Conservation (phyloP, 2,797 vertebrate species). For the Morelia viridis region DNA sequence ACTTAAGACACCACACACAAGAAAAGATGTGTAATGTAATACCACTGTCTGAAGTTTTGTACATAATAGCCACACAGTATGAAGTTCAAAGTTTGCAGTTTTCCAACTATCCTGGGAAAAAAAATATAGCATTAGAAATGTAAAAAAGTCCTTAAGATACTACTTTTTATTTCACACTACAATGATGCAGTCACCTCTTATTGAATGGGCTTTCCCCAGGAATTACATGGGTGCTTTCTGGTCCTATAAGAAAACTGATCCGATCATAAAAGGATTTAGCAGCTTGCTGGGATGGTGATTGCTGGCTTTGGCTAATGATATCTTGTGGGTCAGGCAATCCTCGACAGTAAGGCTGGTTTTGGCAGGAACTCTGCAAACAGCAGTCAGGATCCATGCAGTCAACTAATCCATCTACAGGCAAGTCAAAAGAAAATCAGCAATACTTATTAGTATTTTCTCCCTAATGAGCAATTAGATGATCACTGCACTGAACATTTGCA, state of each 20-base stretch:
- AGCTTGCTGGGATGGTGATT: constrained; percentile 80
- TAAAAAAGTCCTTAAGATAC: accelerated
- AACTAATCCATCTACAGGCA: constrained; percentile 87
- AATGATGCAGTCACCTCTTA: constrained; percentile 81
- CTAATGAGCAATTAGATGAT: constrained; percentile 15
- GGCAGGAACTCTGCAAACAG: constrained; percentile 93
- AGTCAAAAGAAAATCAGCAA: constrained; percentile 56
- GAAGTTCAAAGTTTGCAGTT: constrained; percentile 15
- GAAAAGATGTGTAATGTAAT: constrained; percentile 46
- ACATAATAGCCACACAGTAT: constrained; percentile 29
- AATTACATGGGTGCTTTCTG: constrained; percentile 90
- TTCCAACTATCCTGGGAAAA: neutral
- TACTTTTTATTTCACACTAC: neutral
- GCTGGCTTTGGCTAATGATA: constrained; percentile 82
- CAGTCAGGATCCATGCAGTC: constrained; percentile 99
- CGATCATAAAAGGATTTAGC: constrained; percentile 91
- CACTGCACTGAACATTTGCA: constrained; percentile 28
- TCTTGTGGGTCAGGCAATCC: constrained; percentile 92
- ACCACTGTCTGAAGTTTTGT: constrained; percentile 42
- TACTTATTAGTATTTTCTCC: constrained; percentile 25
- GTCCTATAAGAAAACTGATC: constrained; percentile 89
- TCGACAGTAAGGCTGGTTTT: constrained; percentile 90
- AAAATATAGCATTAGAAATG: neutral
- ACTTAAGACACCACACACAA: constrained; percentile 47
- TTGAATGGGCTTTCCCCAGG: constrained; percentile 93